These are phyloP conservation scores for Caenorhabditis sp. DNA, from an alignment of 2,888 invertebrate genomes.

Conservation along the genomic window DNA sequence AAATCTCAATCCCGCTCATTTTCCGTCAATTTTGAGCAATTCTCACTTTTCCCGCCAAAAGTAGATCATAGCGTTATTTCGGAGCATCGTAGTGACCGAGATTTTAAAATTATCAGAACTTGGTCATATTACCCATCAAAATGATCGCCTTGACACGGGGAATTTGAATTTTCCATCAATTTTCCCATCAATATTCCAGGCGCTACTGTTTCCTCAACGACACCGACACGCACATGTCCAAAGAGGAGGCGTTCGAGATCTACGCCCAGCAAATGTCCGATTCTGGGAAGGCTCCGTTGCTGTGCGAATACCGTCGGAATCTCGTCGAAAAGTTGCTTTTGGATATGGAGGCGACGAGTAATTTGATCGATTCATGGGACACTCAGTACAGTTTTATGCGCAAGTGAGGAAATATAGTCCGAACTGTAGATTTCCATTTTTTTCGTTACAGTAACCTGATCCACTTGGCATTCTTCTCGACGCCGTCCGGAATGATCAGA, in stretches of 20 bases:
- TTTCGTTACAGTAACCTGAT: conserved; percentile 79
- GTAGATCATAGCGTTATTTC: no score
- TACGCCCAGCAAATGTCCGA: conserved; percentile 79
- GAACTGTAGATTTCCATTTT: no score
- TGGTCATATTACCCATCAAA: no score
- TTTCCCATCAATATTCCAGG: conserved; percentile 71
- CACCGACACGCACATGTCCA: conserved; percentile 76
- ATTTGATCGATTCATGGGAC: conserved; percentile 80
- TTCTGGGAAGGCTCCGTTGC: conserved; percentile 64
- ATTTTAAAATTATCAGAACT: no score
- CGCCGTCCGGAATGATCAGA: conserved; percentile 82
- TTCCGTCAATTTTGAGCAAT: no score
- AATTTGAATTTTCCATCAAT: no score
- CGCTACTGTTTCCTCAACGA: conserved; percentile 82
- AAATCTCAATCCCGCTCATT: no score
- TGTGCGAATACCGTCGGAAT: conserved; percentile 64
- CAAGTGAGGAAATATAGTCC: no score
- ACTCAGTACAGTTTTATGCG: conserved; percentile 73
- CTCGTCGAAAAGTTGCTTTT: conserved; percentile 82
- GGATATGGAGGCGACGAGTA: conserved; percentile 83
- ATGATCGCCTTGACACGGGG: no score
- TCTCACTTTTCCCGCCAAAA: no score
- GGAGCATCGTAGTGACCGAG: background rate
- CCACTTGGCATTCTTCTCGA: conserved; percentile 80
- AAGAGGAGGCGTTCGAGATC: conserved; percentile 78